These are phyloP conservation scores for Aphodius granarius DNA, from an alignment of 2,888 invertebrate genomes.

Conservation along the genomic window DNA sequence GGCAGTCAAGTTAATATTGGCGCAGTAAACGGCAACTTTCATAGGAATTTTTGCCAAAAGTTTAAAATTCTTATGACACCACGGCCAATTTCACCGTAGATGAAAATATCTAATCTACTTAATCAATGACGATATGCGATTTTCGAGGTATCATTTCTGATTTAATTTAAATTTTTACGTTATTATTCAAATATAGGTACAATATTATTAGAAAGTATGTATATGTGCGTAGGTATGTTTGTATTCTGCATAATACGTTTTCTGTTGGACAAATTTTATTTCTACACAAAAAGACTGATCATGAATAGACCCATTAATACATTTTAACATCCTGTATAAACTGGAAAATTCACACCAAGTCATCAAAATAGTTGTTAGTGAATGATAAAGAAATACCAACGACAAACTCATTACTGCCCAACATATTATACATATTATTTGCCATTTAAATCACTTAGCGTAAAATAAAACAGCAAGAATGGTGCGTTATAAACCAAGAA, in stretches of 20 bases:
- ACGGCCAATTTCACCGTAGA: background rate
- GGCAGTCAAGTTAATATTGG: background rate
- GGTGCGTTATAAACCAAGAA: background rate
- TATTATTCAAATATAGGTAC: background rate
- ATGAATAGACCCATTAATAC: too few species aligned
- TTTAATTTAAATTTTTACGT: background rate
- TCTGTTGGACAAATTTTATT: background rate
- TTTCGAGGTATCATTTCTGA: background rate
- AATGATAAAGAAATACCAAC: background rate
- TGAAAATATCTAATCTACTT: background rate
- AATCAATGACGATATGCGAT: background rate
- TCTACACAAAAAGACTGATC: background rate
- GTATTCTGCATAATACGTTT: too few species aligned
- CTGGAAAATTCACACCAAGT: background rate
- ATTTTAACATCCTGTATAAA: background rate
- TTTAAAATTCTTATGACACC: background rate
- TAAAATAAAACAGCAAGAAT: background rate
- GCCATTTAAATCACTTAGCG: background rate
- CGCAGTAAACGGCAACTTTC: background rate
- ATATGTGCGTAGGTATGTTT: too few species aligned
- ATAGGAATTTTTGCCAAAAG: background rate
- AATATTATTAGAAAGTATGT: too few species aligned
- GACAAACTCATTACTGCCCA: background rate
- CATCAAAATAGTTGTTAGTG: background rate
- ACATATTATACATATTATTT: background rate